phyloP scores from a whole-genome alignment of 2,888 invertebrate species.

The Zaprionus obscuricornis region DNA sequence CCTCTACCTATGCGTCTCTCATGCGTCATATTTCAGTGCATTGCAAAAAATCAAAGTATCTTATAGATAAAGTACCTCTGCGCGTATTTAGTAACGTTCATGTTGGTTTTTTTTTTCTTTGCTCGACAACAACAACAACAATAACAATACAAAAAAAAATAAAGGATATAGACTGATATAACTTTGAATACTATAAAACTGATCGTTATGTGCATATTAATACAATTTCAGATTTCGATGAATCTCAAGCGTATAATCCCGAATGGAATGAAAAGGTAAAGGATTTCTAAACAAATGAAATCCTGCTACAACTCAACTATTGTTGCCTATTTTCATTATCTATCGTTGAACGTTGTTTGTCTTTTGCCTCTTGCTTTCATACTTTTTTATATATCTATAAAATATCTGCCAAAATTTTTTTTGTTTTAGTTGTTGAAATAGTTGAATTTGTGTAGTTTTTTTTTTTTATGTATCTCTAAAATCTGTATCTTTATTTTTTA shows the following conservation, averaged over 20 bases:
- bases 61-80: constrained; percentile 15
- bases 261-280: constrained; percentile 84
- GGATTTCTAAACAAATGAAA: constrained; percentile 58
- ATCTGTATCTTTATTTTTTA: constrained; percentile 18
- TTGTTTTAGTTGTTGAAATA: constrained; percentile 37
- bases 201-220: constrained; percentile 60
- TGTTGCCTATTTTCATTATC: no score
- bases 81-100: constrained; percentile 38
- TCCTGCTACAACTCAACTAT: constrained; percentile 44
- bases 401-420: no score
- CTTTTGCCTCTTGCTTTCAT: no score
- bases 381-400: no score
- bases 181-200: no score
- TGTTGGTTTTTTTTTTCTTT: no score
- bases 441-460: constrained; percentile 23
- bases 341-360: no score
- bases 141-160: constrained; percentile 1
- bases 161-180: background rate
- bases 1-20: constrained; percentile 24
- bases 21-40: constrained; percentile 27
- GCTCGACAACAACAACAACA: constrained; percentile 25
- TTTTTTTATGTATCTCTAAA: constrained; percentile 13
- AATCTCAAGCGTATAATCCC: constrained; percentile 82
- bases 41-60: constrained; percentile 9
- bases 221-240: constrained; percentile 83